Evolutionary conservation across 2,888 invertebrate genomes (phyloP).

Genomic region (Eueremaeus valkanovi): DNA sequence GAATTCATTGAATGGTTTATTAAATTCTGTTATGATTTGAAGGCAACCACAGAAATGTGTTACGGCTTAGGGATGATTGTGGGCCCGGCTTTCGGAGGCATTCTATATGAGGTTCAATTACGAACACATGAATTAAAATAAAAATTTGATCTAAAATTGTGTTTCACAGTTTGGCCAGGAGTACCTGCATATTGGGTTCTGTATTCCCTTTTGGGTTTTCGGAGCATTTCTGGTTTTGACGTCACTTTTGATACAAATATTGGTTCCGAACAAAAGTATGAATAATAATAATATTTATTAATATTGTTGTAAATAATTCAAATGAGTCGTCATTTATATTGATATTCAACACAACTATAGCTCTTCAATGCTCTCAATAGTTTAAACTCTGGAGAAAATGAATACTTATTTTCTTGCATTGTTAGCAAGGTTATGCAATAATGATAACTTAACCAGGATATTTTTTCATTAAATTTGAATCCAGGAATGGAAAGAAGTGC

Average conservation of each 20-base stretch:
- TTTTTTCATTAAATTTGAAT: not conserved
- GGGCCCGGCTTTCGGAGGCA: not conserved
- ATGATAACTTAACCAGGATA: not conserved
- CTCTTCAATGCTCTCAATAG: no score
- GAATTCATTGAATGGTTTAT: no score
- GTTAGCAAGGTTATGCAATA: no score
- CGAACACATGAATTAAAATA: no score
- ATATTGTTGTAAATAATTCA: not conserved
- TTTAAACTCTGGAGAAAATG: no score
- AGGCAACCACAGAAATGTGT: conserved; percentile 7
- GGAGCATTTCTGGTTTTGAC: not conserved
- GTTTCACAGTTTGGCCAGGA: not conserved
- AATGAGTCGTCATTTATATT: no score
- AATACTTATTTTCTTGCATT: no score
- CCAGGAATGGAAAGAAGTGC: not conserved
- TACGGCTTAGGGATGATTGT: conserved; percentile 5
- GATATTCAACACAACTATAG: no score
- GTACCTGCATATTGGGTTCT: not conserved
- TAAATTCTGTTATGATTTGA: conserved; percentile 1
- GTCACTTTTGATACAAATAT: not conserved
- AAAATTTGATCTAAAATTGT: not conserved
- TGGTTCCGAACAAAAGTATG: not conserved
- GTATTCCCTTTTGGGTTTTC: not conserved
- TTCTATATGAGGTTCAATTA: not conserved
- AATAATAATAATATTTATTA: no score